Evolutionary conservation across 2,797 vertebrate species (phyloP).

Genomic region (Characodon lateralis): DNA sequence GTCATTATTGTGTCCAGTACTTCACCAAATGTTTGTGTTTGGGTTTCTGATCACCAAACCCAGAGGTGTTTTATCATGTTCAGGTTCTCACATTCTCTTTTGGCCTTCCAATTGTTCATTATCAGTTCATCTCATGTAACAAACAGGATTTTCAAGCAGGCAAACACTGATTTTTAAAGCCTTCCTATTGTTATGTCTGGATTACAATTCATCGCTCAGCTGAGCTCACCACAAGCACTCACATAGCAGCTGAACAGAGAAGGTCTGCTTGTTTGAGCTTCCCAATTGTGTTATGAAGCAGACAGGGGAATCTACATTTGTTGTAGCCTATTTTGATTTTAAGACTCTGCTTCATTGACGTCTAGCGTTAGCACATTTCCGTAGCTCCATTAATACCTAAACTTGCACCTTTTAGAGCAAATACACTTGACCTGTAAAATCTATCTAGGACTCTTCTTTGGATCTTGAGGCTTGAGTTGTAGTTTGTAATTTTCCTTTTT

Average conservation of each 20-base stretch:
- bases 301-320: conserved; percentile 54
- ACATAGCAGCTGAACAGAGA: conserved; percentile 19
- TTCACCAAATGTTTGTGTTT: conserved; percentile 22
- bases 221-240: conserved; percentile 36
- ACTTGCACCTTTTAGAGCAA: not conserved
- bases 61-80: conserved; percentile 38
- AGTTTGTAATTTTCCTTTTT: not conserved
- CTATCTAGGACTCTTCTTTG: not conserved
- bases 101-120: conserved; percentile 38
- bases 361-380: conserved; percentile 9
- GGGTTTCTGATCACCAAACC: conserved; percentile 24
- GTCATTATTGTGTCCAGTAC: conserved; percentile 46
- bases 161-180: conserved; percentile 40
- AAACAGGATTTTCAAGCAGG: conserved; percentile 48
- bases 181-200: conserved; percentile 56
- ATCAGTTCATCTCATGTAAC: conserved; percentile 61
- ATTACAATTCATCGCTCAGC: conserved; percentile 63
- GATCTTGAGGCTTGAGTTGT: not conserved
- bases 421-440: not conserved
- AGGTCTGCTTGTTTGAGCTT: conserved; percentile 55
- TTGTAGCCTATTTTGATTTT: conserved; percentile 45
- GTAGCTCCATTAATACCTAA: not conserved
- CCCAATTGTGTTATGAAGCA: conserved; percentile 52
- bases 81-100: conserved; percentile 28
- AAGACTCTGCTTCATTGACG: conserved; percentile 37